Evolutionary conservation across 2,113 vertebrate genomes (phyloP).

Genomic region (Sporophila hypoxantha): DNA sequence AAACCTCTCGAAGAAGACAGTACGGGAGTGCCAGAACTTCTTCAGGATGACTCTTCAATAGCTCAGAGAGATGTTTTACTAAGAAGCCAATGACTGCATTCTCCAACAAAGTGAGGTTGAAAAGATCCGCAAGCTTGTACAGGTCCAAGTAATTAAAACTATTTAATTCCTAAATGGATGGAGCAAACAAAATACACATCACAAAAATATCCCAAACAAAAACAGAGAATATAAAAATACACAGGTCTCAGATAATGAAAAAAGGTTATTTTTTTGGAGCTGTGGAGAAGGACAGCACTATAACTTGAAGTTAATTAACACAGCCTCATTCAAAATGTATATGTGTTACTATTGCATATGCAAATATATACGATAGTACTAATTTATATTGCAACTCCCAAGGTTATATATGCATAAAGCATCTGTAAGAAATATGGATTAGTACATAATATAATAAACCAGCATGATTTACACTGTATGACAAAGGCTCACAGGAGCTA

Average conservation of each 20-base stretch:
- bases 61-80: slow-evolving; percentile 93
- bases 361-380: not conserved
- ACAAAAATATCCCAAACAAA: slow-evolving; percentile 5
- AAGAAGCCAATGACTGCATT: slow-evolving; percentile 91
- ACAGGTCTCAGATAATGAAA: not conserved
- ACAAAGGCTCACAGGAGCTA: not conserved
- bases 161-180: slow-evolving; percentile 85
- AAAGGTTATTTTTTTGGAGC: not conserved
- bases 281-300: not conserved
- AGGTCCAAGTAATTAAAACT: slow-evolving; percentile 96
- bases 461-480: not conserved
- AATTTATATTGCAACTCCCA: not conserved
- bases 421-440: slow-evolving; percentile 2
- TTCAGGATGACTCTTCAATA: slow-evolving; percentile 84
- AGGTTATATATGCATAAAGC: not conserved
- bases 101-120: slow-evolving; percentile 92
- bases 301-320: slow-evolving; percentile 32
- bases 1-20: slow-evolving; percentile 89
- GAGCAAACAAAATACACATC: slow-evolving; percentile 51
- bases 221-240: not conserved
- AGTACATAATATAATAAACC: not conserved
- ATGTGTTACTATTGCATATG: not conserved
- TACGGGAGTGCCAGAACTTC: slow-evolving; percentile 89
- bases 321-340: not conserved
- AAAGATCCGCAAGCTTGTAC: slow-evolving; percentile 94